Base-by-base conservation (phyloP, 2,797 vertebrate species). In the Prunella strophiata region DNA sequence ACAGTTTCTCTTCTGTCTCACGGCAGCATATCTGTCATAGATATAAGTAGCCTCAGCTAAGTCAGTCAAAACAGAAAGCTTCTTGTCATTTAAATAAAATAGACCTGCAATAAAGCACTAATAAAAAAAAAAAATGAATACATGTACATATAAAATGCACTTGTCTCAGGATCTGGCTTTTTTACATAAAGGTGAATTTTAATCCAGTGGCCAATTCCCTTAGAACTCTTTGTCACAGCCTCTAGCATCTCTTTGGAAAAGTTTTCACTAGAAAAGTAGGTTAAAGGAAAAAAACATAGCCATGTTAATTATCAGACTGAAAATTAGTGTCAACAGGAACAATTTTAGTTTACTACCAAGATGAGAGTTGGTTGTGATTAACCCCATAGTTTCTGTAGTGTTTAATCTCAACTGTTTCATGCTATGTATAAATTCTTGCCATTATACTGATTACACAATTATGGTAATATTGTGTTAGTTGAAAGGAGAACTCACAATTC, bases 141-240 rank as follows among this genome's bases (percentile, higher is more conserved):
- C 17, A 43, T 19, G 71, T 43, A 40, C 43, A 81, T 71, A 57
- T 38, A 87, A 79, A 91, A 57, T 34, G 15, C n/a, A 70, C 30
- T 45, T 91, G 48, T 91, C 51, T 27, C 26, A 88, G 36, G 48
- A 85, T 85, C n/a, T 84, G 52, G 23, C 27, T 90, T 91, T 78
- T 86, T 88, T 90, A 79, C 32, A 63, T 67, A 91, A 81, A 95
- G 77, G 93, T 94, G 74, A 94, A 94, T 93, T 94, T 95, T 94
- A 95, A 95, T 95, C 42, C 74, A 79, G 59, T 73, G 76, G 54
- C 77, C 71, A 94, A 78, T 82, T 95, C 59, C 62, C 71, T 66
- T 73, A 91, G 77, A 95, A 79, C 40, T 84, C 65, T 75, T 52
- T 78, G 66, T 84, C 76, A 90, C 55, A 82, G 48, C 43, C 68